These are phyloP conservation scores for Megaptera novaeangliae DNA, from an alignment of 2,113 vertebrate species.

Conservation along the genomic window DNA sequence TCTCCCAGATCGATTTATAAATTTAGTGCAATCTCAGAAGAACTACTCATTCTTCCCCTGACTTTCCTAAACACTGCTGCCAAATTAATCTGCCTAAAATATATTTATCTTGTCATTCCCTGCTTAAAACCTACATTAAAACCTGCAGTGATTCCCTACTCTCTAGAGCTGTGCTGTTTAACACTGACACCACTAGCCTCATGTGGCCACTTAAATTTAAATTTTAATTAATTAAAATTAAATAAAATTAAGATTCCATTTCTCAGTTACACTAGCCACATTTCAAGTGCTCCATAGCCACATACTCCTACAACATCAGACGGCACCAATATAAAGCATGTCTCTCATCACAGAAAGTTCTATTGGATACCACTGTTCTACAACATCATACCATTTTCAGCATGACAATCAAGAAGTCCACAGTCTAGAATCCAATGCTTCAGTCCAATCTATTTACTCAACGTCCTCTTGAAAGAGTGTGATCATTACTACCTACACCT, in stretches of 20 bases:
- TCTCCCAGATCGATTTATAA: conserved; percentile 1
- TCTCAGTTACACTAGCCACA: not conserved
- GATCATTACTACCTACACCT: not conserved
- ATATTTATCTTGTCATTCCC: not conserved
- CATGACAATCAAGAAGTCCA: not conserved
- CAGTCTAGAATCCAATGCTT: not conserved
- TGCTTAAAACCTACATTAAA: not conserved
- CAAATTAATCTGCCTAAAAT: conserved; percentile 9
- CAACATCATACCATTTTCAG: not conserved
- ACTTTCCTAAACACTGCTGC: not conserved
- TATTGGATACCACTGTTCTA: not conserved
- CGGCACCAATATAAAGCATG: not conserved
- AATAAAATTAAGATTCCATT: conserved; percentile 37
- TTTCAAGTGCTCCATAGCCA: not conserved
- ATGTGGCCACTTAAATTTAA: conserved; percentile 34
- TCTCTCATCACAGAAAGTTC: not conserved
- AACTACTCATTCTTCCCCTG: not conserved
- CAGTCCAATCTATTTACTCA: not conserved
- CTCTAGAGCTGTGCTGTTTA: not conserved
- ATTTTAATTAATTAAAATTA: conserved; percentile 61
- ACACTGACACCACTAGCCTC: not conserved
- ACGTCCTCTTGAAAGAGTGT: not conserved
- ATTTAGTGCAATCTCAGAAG: not conserved
- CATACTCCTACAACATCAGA: fast-evolving
- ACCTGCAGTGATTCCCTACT: not conserved